These are phyloP conservation scores for Drosophila neutralis DNA, from an alignment of 2,888 invertebrate genomes.

Conservation along the genomic window DNA sequence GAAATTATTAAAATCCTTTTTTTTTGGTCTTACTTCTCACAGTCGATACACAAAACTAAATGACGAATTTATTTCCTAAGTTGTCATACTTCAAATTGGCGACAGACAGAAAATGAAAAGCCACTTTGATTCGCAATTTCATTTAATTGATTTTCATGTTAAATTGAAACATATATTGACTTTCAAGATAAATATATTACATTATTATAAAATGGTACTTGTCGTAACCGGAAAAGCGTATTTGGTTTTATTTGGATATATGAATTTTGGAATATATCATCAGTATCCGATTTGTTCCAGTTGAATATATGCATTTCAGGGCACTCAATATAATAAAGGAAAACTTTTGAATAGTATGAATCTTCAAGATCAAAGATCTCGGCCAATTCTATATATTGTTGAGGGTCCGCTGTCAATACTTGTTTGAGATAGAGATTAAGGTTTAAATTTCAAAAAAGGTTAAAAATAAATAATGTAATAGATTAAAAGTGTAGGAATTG, in stretches of 20 bases:
- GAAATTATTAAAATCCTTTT: not conserved
- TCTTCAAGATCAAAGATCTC: not conserved
- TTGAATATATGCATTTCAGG: not conserved
- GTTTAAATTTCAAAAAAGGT: not conserved
- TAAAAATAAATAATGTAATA: too few species aligned
- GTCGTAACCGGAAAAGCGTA: too few species aligned
- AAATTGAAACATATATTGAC: not conserved
- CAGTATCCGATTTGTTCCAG: not conserved
- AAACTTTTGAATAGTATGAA: not conserved
- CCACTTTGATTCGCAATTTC: not conserved
- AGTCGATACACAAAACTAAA: not conserved
- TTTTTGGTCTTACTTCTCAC: not conserved
- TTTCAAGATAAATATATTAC: too few species aligned
- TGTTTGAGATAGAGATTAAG: not conserved
- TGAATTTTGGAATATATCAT: not conserved
- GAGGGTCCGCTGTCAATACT: not conserved
- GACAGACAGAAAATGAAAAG: not conserved
- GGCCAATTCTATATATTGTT: not conserved
- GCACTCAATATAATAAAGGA: not conserved
- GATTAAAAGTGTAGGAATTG: constrained; percentile 12
- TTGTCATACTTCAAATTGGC: not conserved
- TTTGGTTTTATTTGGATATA: too few species aligned
- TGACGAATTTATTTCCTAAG: not conserved
- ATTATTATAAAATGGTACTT: not conserved
- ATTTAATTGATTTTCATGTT: not conserved